Evolutionary conservation across 2,888 invertebrate genomes (phyloP).

Genomic region (Macrostomum cliftonense): DNA sequence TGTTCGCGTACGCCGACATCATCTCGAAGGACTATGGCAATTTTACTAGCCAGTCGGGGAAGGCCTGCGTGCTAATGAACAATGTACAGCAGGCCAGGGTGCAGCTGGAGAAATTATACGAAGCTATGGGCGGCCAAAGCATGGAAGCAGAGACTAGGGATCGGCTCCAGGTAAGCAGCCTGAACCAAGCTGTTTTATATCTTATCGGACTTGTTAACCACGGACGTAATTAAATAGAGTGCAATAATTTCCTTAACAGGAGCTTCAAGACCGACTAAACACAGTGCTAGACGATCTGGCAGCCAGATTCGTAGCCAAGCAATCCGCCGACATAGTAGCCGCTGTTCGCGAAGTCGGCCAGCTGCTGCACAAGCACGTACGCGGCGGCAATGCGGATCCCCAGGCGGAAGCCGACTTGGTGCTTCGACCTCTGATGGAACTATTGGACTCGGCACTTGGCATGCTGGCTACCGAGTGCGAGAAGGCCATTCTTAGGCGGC

Average conservation of each 20-base stretch:
- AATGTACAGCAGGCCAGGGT: constrained; percentile 96
- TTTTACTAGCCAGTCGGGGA: constrained; percentile 71
- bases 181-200: too few species aligned
- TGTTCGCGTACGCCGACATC: constrained; percentile 89
- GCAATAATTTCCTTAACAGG: too few species aligned
- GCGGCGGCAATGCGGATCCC: background rate
- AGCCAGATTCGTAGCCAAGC: constrained; percentile 71
- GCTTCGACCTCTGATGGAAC: constrained; percentile 71
- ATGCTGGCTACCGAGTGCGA: constrained; percentile 69
- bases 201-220: too few species aligned
- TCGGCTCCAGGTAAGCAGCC: too few species aligned
- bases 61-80: constrained; percentile 98
- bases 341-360: constrained; percentile 71
- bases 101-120: constrained; percentile 95
- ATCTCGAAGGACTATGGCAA: constrained; percentile 88
- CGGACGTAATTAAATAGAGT: too few species aligned
- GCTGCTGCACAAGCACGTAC: constrained; percentile 49
- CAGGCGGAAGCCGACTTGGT: constrained; percentile 66
- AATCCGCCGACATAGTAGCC: constrained; percentile 13
- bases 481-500: constrained; percentile 89
- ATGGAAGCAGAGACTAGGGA: background rate
- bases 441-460: constrained; percentile 30
- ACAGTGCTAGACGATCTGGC: constrained; percentile 83
- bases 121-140: constrained; percentile 75
- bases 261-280: constrained; percentile 81